phyloP scores from a whole-genome alignment of 1,140 invertebrate species.

The Camponotus pennsylvanicus region DNA sequence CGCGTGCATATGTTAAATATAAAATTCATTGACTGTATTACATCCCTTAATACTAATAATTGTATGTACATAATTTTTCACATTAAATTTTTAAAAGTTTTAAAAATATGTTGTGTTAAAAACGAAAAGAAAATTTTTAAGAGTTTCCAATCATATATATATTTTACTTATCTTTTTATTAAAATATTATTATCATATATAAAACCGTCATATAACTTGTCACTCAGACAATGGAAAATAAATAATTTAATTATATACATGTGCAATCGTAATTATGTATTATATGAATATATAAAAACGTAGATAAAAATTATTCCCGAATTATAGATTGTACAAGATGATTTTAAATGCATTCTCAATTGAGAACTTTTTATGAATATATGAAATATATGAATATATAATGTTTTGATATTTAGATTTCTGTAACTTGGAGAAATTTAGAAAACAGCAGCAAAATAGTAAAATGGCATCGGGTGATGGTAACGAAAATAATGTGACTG shows the following conservation, averaged over 20 bases:
- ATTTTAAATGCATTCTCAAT: background rate
- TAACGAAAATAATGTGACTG: constrained; percentile 43
- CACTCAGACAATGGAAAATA: too few relatives aligned
- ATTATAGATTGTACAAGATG: background rate
- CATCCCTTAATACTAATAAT: background rate
- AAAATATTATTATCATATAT: too few relatives aligned
- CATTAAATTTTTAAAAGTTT: background rate
- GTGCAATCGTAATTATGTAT: too few relatives aligned
- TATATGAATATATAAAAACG: background rate
- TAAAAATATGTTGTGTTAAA: background rate
- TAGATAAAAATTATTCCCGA: background rate
- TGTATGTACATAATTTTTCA: background rate
- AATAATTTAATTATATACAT: too few relatives aligned
- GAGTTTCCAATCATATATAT: too few relatives aligned
- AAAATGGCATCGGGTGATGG: constrained; percentile 59
- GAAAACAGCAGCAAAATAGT: constrained; percentile 61
- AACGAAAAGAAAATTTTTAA: too few relatives aligned
- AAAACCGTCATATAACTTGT: too few relatives aligned
- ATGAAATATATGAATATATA: background rate
- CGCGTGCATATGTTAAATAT: too few relatives aligned
- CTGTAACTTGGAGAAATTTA: constrained; percentile 82
- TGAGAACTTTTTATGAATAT: background rate
- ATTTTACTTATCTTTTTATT: too few relatives aligned
- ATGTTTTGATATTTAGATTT: constrained; percentile 82
- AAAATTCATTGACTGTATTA: background rate